Percentiles rank a stretch among this genome's conserved stretches.
These are phyloP conservation scores for Chrysolina haemoptera DNA, from an alignment of 2,888 invertebrate species.

Conservation along the genomic window DNA sequence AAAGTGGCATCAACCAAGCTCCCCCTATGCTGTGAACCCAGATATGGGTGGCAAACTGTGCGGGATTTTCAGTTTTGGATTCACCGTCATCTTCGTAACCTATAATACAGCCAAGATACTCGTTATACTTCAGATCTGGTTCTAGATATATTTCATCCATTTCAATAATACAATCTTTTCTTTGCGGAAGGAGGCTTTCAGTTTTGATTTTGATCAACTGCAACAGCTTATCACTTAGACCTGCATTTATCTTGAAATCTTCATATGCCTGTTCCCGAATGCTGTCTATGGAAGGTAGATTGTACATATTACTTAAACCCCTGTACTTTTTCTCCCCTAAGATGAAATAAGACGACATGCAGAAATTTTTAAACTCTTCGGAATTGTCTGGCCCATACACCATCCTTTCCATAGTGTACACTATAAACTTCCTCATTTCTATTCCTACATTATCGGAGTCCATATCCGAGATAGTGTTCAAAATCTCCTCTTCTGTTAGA, in stretches of 20 bases:
- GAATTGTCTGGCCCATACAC: slow-evolving; percentile 25
- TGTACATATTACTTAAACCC: neutral
- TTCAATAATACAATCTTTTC: slow-evolving; percentile 16
- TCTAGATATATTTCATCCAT: slow-evolving; percentile 24
- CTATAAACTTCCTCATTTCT: slow-evolving; percentile 27
- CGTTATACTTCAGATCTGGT: slow-evolving; percentile 19
- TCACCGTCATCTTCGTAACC: slow-evolving; percentile 34
- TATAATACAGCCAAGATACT: slow-evolving; percentile 4
- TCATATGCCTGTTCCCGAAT: slow-evolving; percentile 12
- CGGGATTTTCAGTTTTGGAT: neutral
- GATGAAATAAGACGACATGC: slow-evolving; percentile 31
- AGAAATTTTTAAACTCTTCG: slow-evolving; percentile 26
- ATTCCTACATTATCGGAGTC: neutral
- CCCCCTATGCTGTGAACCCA: slow-evolving; percentile 32
- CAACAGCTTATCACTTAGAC: neutral
- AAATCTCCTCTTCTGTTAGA: slow-evolving; percentile 16
- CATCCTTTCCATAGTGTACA: slow-evolving; percentile 25
- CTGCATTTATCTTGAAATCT: slow-evolving; percentile 27
- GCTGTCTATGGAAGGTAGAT: slow-evolving; percentile 17
- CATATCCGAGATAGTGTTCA: slow-evolving; percentile 17
- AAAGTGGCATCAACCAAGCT: slow-evolving; percentile 31
- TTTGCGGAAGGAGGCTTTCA: slow-evolving; percentile 1
- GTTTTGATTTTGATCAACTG: slow-evolving; percentile 34
- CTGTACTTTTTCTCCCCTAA: slow-evolving; percentile 17
- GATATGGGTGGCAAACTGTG: slow-evolving; percentile 25